Evolutionary conservation across 92 coral and sea anemone species (phyloP).

Genomic region (Metridium senile): DNA sequence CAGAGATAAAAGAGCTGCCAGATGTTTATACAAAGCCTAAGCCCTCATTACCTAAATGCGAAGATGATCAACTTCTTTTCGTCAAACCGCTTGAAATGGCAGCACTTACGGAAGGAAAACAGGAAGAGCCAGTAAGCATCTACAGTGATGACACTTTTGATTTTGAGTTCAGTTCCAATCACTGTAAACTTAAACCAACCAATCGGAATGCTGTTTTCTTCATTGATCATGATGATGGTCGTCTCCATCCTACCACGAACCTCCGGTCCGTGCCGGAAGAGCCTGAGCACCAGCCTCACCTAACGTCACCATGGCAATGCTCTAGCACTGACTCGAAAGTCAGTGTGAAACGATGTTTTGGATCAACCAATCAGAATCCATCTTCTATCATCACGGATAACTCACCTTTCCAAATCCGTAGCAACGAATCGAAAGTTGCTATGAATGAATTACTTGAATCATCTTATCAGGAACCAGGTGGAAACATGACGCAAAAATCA

Average conservation of each 20-base stretch:
- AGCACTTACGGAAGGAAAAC: not conserved
- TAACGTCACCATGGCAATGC: slow-evolving; percentile 23
- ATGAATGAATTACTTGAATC: not conserved
- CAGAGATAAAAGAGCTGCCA: not conserved
- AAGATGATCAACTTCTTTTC: not conserved
- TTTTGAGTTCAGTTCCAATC: not conserved
- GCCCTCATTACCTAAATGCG: not conserved
- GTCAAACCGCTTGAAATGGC: not conserved
- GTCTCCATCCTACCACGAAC: slow-evolving; percentile 5
- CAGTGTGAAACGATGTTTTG: not conserved
- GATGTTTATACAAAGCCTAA: not conserved
- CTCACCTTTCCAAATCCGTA: slow-evolving; percentile 26
- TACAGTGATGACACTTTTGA: not conserved
- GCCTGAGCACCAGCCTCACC: slow-evolving; percentile 13
- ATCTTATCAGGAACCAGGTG: not conserved
- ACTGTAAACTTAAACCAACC: not conserved
- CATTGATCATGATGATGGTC: slow-evolving; percentile 30
- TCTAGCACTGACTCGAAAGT: not conserved
- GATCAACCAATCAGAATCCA: not conserved
- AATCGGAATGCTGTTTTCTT: slow-evolving; percentile 10
- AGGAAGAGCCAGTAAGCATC: not conserved
- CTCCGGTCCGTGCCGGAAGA: slow-evolving; percentile 21
- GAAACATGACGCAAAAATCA: slow-evolving; percentile 12
- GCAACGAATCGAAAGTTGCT: not conserved
- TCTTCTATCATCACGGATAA: not conserved